Percentiles rank a stretch among this genome's conserved stretches.
These are phyloP conservation scores for Yponomeuta evonymella DNA, from an alignment of 2,888 invertebrate genomes.

Conservation along the genomic window DNA sequence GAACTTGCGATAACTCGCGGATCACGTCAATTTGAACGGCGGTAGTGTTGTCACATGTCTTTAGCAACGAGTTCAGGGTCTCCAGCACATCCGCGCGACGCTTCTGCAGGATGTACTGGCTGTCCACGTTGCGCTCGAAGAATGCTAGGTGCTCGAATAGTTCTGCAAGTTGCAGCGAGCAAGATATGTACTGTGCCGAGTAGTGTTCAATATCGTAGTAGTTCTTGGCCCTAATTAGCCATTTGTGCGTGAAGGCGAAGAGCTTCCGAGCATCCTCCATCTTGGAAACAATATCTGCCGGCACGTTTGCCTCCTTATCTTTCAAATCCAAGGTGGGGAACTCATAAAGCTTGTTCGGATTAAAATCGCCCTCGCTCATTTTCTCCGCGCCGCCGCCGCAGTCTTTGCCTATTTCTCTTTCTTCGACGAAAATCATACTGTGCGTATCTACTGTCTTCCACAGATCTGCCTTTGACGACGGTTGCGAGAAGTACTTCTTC, in stretches of 20 bases:
- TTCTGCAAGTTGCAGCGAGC: constrained; percentile 78
- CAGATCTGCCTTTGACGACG: constrained; percentile 44
- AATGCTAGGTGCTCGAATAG: constrained; percentile 81
- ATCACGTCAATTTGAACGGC: constrained; percentile 74
- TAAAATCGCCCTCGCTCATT: constrained; percentile 47
- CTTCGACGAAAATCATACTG: constrained; percentile 39
- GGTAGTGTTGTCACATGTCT: constrained; percentile 65
- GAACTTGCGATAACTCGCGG: constrained; percentile 78
- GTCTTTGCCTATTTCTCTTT: constrained; percentile 45
- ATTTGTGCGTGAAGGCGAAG: constrained; percentile 74
- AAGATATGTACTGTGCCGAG: constrained; percentile 76
- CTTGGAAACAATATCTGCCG: constrained; percentile 39
- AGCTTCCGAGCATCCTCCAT: constrained; percentile 69
- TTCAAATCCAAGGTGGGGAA: constrained; percentile 56
- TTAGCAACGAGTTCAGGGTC: constrained; percentile 71
- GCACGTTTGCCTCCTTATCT: constrained; percentile 53
- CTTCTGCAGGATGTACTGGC: constrained; percentile 75
- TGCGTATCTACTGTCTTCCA: constrained; percentile 56
- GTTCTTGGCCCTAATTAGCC: constrained; percentile 75
- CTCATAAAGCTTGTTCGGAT: constrained; percentile 40
- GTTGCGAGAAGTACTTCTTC: constrained; percentile 53
- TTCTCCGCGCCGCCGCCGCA: constrained; percentile 49
- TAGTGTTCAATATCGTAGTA: constrained; percentile 77
- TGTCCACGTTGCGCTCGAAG: constrained; percentile 82
- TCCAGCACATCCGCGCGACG: constrained; percentile 77